These are phyloP conservation scores for Gavia stellata DNA, from an alignment of 2,113 vertebrate genomes.

Conservation along the genomic window DNA sequence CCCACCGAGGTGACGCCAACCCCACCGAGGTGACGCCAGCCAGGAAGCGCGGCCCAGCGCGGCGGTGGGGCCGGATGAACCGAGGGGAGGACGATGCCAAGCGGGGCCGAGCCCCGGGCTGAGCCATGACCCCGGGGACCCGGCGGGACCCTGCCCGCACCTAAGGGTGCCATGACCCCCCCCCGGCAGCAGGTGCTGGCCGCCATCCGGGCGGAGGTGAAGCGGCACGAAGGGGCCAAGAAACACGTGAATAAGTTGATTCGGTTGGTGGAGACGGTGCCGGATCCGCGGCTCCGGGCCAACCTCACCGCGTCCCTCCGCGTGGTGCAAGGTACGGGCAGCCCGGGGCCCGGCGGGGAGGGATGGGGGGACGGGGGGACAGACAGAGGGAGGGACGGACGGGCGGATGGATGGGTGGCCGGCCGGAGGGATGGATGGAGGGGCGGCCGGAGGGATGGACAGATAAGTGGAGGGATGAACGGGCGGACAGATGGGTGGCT, in stretches of 20 bases:
- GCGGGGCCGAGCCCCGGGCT: background rate
- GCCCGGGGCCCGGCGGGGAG: background rate
- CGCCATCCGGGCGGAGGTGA: conserved; percentile 78
- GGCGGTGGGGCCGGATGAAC: background rate
- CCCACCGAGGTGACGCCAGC: background rate
- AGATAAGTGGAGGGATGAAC: background rate
- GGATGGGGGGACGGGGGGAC: background rate
- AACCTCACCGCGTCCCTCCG: conserved; percentile 72
- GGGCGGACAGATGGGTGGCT: background rate
- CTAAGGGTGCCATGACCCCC: conserved; percentile 68
- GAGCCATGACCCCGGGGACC: background rate
- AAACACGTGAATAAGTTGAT: conserved; percentile 66
- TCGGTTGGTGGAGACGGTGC: conserved; percentile 74
- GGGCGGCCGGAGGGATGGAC: rapidly evolving
- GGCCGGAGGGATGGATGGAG: too few species aligned
- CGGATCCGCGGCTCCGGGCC: conserved; percentile 69
- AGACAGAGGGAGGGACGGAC: rapidly evolving
- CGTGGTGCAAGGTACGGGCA: conserved; percentile 72
- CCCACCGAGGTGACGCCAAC: background rate
- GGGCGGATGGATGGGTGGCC: background rate
- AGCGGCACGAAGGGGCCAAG: conserved; percentile 72
- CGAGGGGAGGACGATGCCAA: background rate
- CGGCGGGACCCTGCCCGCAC: background rate
- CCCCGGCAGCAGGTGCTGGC: conserved; percentile 69
- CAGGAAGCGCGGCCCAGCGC: background rate